Conservation (phyloP, 1,140 invertebrate genomes). For the Whitmania pigra region DNA sequence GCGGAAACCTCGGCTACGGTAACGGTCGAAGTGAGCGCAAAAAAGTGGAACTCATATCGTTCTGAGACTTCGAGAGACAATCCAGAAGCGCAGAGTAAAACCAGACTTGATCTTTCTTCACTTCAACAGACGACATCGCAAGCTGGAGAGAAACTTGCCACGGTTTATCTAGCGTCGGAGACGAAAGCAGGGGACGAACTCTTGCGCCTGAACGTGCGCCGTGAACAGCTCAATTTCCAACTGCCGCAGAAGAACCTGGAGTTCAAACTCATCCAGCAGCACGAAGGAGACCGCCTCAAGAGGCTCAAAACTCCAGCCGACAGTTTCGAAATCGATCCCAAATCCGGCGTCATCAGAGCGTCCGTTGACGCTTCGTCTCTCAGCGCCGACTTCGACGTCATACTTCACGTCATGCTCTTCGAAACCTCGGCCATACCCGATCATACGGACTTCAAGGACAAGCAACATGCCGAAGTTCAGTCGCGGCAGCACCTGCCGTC, state of each 20-base stretch:
- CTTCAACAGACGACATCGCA: too few species aligned
- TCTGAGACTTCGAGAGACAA: too few species aligned
- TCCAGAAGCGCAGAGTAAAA: too few species aligned
- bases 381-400: background rate
- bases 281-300: slow-evolving; percentile 1
- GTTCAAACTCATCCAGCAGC: background rate
- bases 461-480: background rate
- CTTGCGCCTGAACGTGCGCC: too few species aligned
- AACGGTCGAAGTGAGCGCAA: background rate
- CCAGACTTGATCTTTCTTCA: too few species aligned
- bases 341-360: slow-evolving; percentile 1
- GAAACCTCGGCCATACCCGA: background rate
- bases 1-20: background rate
- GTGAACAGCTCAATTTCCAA: too few species aligned
- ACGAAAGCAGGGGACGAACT: too few species aligned
- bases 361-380: background rate
- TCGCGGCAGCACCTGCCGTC: too few species aligned
- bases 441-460: background rate
- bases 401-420: slow-evolving; percentile 5
- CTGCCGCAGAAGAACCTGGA: background rate
- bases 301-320: background rate
- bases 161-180: too few species aligned
- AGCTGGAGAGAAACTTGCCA: too few species aligned
- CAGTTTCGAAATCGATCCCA: slow-evolving; percentile 12
- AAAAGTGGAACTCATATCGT: too few species aligned